phyloP scores from a whole-genome alignment of 2,888 invertebrate genomes.

The Drosophila mayaguana region DNA sequence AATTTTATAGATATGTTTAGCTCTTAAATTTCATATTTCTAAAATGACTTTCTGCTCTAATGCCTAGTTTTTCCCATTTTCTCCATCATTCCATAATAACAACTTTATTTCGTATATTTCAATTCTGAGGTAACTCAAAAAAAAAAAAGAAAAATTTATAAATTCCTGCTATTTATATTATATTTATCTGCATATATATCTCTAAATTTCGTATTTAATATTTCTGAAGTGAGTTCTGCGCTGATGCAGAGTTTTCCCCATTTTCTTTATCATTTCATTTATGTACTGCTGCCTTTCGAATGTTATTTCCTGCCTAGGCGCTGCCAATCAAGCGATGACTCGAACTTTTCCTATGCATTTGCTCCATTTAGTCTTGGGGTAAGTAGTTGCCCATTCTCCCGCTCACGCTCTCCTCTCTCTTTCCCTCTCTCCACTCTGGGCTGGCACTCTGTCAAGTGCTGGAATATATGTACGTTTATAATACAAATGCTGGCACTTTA shows the following conservation, averaged over 20 bases:
- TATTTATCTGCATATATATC: neutral
- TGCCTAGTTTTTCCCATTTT: slow-evolving; percentile 20
- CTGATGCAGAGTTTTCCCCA: slow-evolving; percentile 7
- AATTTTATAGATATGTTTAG: neutral
- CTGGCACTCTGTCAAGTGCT: slow-evolving; percentile 7
- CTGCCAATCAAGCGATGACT: slow-evolving; percentile 72
- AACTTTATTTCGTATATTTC: too few relatives aligned
- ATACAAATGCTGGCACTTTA: slow-evolving; percentile 39
- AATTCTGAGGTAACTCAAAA: too few relatives aligned
- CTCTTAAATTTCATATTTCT: neutral
- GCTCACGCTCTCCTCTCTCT: neutral
- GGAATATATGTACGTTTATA: slow-evolving; percentile 16
- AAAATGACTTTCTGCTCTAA: neutral
- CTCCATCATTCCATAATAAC: slow-evolving; percentile 15
- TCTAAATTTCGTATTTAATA: neutral
- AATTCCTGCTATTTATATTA: neutral
- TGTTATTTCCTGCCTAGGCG: slow-evolving; percentile 64
- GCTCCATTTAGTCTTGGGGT: slow-evolving; percentile 44
- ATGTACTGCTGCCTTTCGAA: slow-evolving; percentile 35
- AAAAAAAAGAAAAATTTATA: too few relatives aligned
- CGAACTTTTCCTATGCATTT: slow-evolving; percentile 50
- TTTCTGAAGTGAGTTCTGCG: neutral
- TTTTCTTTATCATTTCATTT: slow-evolving; percentile 28
- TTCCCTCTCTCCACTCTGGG: neutral
- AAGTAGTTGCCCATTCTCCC: slow-evolving; percentile 10